Conservation (phyloP, 2,888 invertebrate genomes). For the Mythimna impura region DNA sequence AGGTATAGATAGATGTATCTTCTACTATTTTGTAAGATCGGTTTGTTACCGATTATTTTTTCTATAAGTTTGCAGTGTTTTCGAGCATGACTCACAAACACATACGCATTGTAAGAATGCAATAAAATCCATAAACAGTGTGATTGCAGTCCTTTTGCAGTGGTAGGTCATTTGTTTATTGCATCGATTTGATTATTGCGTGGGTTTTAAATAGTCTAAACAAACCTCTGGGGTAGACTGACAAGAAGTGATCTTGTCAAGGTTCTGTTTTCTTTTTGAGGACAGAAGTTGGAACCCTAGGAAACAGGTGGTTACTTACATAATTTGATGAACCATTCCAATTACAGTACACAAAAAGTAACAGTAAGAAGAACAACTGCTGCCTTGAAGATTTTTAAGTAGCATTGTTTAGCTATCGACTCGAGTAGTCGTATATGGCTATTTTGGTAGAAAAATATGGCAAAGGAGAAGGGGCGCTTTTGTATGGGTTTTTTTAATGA, state of each 20-base stretch:
- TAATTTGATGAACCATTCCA: too few species aligned
- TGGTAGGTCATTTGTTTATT: conserved; percentile 29
- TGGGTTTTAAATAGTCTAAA: conserved; percentile 2
- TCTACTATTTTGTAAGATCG: background rate
- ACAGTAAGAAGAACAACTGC: too few species aligned
- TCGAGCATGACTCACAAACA: conserved; percentile 21
- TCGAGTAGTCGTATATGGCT: too few species aligned
- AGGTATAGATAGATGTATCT: too few species aligned
- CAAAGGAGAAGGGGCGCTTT: too few species aligned
- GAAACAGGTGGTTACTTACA: too few species aligned
- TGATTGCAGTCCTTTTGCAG: conserved; percentile 19
- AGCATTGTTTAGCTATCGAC: too few species aligned
- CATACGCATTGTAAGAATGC: background rate
- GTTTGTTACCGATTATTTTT: conserved; percentile 15
- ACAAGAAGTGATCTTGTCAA: background rate
- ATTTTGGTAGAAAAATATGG: too few species aligned
- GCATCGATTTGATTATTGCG: conserved; percentile 25
- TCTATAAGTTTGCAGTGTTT: conserved; percentile 22
- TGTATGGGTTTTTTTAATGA: too few species aligned
- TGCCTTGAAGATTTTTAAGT: too few species aligned
- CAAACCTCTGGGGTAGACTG: background rate
- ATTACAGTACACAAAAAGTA: too few species aligned
- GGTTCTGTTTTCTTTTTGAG: background rate
- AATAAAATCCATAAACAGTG: conserved; percentile 37
- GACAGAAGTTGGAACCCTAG: too few species aligned